Conservation (phyloP, 2,113 vertebrate genomes). For the Cyanoliseus patagonus region DNA sequence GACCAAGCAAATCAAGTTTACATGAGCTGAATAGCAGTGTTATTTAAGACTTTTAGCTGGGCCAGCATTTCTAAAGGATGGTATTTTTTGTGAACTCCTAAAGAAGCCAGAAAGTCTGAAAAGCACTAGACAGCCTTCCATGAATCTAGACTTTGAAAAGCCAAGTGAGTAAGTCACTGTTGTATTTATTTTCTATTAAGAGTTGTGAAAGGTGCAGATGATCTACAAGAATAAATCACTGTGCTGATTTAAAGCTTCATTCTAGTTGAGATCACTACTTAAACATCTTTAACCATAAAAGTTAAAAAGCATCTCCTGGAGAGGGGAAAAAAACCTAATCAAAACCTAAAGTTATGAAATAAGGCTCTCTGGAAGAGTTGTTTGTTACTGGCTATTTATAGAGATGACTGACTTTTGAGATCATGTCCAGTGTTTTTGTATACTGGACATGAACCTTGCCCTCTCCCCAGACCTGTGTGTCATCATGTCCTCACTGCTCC, state of each 20-base stretch:
- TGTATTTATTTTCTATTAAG: background rate
- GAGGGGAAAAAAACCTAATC: no score
- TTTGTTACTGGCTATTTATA: background rate
- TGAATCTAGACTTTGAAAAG: background rate
- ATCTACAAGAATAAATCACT: background rate
- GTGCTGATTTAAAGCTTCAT: background rate
- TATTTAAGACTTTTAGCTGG: background rate
- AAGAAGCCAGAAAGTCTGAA: background rate
- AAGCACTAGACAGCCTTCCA: background rate
- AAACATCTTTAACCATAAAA: background rate
- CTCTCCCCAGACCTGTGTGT: background rate
- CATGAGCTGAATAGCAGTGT: rapidly evolving
- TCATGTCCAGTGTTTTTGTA: background rate
- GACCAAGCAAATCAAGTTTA: background rate
- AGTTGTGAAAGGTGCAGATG: background rate
- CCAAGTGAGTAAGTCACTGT: background rate
- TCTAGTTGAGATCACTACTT: background rate
- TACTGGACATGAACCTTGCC: background rate
- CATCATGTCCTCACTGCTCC: background rate
- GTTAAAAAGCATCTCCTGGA: background rate
- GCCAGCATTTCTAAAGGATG: background rate
- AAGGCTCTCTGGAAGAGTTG: background rate
- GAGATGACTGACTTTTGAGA: background rate
- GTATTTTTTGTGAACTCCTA: background rate
- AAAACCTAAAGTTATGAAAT: background rate